These are phyloP conservation scores for Notodonta ziczac DNA, from an alignment of 2,888 invertebrate species.

Conservation along the genomic window DNA sequence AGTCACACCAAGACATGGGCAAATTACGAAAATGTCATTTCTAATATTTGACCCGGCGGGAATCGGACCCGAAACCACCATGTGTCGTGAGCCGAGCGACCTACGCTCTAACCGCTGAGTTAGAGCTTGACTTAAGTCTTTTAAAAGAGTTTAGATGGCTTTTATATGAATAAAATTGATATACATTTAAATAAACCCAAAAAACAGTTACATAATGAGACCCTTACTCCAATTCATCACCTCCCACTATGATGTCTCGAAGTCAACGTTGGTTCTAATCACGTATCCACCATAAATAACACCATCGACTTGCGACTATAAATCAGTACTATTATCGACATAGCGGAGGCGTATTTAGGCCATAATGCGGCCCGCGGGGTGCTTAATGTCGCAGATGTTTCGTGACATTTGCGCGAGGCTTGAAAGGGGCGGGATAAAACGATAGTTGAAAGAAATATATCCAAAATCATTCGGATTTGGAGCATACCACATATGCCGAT, in stretches of 20 bases:
- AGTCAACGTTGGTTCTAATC: conserved; percentile 27
- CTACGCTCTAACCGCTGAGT: too few relatives aligned
- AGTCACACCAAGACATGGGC: too few relatives aligned
- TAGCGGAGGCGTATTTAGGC: conserved; percentile 35
- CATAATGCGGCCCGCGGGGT: conserved; percentile 38
- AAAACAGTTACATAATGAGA: not conserved
- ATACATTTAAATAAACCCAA: not conserved
- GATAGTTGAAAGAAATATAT: not conserved
- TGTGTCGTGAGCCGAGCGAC: too few relatives aligned
- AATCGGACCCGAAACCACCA: too few relatives aligned
- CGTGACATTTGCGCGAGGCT: conserved; percentile 18
- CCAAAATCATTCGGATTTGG: too few relatives aligned
- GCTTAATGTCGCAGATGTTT: conserved; percentile 30
- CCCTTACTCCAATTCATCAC: conserved; percentile 13
- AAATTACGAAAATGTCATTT: too few relatives aligned
- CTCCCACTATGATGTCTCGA: conserved; percentile 12
- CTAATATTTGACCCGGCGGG: too few relatives aligned
- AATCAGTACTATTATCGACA: conserved; percentile 42
- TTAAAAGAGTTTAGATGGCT: too few relatives aligned
- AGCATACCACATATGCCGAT: too few relatives aligned
- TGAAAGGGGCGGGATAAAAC: not conserved
- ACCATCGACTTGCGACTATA: conserved; percentile 41
- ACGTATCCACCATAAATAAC: conserved; percentile 40
- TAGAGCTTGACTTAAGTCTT: too few relatives aligned
- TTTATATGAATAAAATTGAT: too few relatives aligned